A percentile compares a stretch with the other conserved stretches of the same genome.
Conservation (phyloP, 2,797 vertebrate species). For the Nyctalus aviator region DNA sequence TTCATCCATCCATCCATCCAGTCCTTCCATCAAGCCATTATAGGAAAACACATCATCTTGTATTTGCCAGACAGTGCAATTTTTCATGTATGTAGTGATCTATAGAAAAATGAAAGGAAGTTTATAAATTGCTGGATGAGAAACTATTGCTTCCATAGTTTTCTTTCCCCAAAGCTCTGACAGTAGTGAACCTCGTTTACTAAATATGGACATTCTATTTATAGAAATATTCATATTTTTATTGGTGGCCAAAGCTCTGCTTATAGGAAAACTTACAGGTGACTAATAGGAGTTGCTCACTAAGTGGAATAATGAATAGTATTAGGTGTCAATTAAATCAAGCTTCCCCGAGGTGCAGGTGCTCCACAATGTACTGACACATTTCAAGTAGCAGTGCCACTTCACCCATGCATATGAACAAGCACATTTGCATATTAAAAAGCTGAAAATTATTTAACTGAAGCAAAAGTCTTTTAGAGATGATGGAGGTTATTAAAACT, state of each 20-base stretch:
- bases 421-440: slow-evolving; percentile 99
- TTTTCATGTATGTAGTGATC: slow-evolving; percentile 66
- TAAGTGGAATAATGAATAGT: slow-evolving; percentile 99
- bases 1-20: background rate
- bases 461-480: slow-evolving; percentile 97
- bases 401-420: slow-evolving; percentile 98
- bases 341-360: slow-evolving; percentile 97
- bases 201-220: slow-evolving; percentile 94
- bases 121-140: slow-evolving; percentile 68
- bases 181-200: slow-evolving; percentile 86
- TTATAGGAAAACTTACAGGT: slow-evolving; percentile 94
- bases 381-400: slow-evolving; percentile 96
- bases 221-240: slow-evolving; percentile 93
- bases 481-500: slow-evolving; percentile 99
- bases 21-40: slow-evolving; percentile 35
- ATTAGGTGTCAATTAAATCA: slow-evolving; percentile 99
- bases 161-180: slow-evolving; percentile 69
- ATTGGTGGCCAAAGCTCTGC: slow-evolving; percentile 92
- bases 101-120: slow-evolving; percentile 72
- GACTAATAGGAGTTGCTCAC: slow-evolving; percentile 99
- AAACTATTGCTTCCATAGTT: slow-evolving; percentile 79
- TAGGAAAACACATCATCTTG: slow-evolving; percentile 55
- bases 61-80: slow-evolving; percentile 69
- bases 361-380: slow-evolving; percentile 97
- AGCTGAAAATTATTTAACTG: slow-evolving; percentile 99